These are phyloP conservation scores for Vandiemenella viatica DNA, from an alignment of 2,888 invertebrate species.

Conservation along the genomic window DNA sequence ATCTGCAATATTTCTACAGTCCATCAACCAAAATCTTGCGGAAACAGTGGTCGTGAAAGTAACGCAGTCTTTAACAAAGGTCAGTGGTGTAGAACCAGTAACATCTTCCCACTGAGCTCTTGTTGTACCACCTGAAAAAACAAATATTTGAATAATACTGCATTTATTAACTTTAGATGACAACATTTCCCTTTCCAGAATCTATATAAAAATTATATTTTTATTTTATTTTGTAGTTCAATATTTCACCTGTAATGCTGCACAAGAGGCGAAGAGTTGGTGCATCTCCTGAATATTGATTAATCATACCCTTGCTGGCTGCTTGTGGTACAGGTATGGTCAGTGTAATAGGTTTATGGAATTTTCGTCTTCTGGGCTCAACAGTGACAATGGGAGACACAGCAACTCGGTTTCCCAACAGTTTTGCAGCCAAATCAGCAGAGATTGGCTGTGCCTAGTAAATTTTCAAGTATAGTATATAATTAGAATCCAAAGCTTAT, in stretches of 20 bases:
- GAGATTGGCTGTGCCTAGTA: constrained; percentile 92
- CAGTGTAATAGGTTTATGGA: constrained; percentile 95
- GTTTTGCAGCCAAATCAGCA: constrained; percentile 64
- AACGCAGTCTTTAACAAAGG: constrained; percentile 91
- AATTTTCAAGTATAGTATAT: constrained; percentile 12
- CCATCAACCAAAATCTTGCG: constrained; percentile 97
- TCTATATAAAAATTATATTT: too few relatives aligned
- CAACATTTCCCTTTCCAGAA: too few relatives aligned
- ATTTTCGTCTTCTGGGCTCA: constrained; percentile 92
- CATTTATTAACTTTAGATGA: too few relatives aligned
- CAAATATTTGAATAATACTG: not conserved
- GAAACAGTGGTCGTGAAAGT: constrained; percentile 98
- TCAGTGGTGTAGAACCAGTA: constrained; percentile 92
- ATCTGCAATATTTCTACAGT: constrained; percentile 87
- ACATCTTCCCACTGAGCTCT: constrained; percentile 99
- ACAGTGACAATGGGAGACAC: constrained; percentile 97
- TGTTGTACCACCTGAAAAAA: constrained; percentile 63
- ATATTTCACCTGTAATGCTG: constrained; percentile 82
- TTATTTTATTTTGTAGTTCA: too few relatives aligned
- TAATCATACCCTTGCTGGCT: constrained; percentile 62
- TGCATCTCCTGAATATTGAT: constrained; percentile 63
- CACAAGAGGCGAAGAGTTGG: constrained; percentile 82
- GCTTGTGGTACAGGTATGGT: constrained; percentile 79
- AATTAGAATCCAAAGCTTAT: too few relatives aligned
- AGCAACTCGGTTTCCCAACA: constrained; percentile 89